These are phyloP conservation scores for Acrobasis suavella DNA, from an alignment of 2,888 invertebrate genomes.

Conservation along the genomic window DNA sequence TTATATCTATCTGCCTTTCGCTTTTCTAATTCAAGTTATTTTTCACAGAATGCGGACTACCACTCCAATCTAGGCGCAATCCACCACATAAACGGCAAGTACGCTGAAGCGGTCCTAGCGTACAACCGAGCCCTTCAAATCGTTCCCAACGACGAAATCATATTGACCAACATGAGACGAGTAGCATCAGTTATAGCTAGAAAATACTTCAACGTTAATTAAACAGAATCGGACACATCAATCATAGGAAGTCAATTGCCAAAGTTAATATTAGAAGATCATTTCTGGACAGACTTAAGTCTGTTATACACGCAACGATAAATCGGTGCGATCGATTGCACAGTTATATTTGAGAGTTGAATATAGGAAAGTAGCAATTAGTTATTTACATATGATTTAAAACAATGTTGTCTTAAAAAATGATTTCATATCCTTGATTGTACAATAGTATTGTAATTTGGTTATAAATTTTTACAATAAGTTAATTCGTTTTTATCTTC, in stretches of 20 bases:
- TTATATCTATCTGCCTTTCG: not conserved
- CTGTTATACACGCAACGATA: too few relatives aligned
- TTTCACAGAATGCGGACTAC: conserved; percentile 90
- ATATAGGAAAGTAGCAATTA: too few relatives aligned
- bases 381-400: too few relatives aligned
- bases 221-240: conserved; percentile 36
- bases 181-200: conserved; percentile 63
- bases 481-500: too few relatives aligned
- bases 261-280: conserved; percentile 54
- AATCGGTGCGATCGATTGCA: too few relatives aligned
- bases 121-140: conserved; percentile 93
- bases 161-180: conserved; percentile 91
- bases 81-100: conserved; percentile 95
- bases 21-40: conserved; percentile 23
- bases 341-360: too few relatives aligned
- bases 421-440: too few relatives aligned
- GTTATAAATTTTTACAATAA: too few relatives aligned
- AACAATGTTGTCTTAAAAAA: too few relatives aligned
- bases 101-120: conserved; percentile 91
- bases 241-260: conserved; percentile 73
- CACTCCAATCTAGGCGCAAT: conserved; percentile 98
- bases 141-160: conserved; percentile 94
- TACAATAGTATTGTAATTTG: too few relatives aligned
- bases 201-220: conserved; percentile 14
- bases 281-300: conserved; percentile 26